phyloP scores from a whole-genome alignment of 2,888 invertebrate genomes.

The Aethes cnicana region DNA sequence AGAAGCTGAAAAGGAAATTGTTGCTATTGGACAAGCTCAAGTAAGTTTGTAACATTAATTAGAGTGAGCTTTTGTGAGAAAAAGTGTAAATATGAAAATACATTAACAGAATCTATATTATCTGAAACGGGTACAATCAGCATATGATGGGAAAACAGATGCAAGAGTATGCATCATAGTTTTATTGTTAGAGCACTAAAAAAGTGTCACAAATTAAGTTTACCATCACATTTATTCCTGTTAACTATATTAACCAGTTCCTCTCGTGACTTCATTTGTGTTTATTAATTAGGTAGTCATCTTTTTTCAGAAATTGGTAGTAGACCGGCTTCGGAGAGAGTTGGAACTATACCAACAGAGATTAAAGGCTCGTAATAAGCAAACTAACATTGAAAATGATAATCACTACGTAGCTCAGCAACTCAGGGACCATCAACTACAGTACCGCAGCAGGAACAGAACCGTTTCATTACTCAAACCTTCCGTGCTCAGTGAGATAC shows the following conservation, averaged over 20 bases:
- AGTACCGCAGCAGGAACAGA: conserved; percentile 60
- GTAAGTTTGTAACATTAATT: conserved; percentile 57
- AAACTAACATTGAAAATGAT: conserved; percentile 70
- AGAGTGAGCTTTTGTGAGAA: too few species aligned
- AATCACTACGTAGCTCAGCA: conserved; percentile 73
- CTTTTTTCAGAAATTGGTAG: conserved; percentile 77
- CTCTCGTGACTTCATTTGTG: not conserved
- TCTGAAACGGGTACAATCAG: too few species aligned
- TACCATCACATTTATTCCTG: too few species aligned
- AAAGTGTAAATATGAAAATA: too few species aligned
- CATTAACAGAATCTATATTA: too few species aligned
- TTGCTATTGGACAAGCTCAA: conserved; percentile 82
- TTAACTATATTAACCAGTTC: too few species aligned
- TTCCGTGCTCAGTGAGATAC: conserved; percentile 73
- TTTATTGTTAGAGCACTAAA: too few species aligned
- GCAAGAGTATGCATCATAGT: too few species aligned
- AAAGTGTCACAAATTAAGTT: too few species aligned
- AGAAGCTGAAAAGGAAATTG: conserved; percentile 83
- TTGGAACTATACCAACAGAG: conserved; percentile 79
- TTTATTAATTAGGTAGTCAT: conserved; percentile 6
- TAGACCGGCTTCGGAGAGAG: conserved; percentile 81
- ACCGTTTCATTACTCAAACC: conserved; percentile 71
- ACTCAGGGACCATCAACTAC: conserved; percentile 68
- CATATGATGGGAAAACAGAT: too few species aligned
- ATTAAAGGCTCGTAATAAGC: conserved; percentile 69